These are phyloP conservation scores for Drosophila nasuta DNA, from an alignment of 1,140 invertebrate species.

Conservation along the genomic window DNA sequence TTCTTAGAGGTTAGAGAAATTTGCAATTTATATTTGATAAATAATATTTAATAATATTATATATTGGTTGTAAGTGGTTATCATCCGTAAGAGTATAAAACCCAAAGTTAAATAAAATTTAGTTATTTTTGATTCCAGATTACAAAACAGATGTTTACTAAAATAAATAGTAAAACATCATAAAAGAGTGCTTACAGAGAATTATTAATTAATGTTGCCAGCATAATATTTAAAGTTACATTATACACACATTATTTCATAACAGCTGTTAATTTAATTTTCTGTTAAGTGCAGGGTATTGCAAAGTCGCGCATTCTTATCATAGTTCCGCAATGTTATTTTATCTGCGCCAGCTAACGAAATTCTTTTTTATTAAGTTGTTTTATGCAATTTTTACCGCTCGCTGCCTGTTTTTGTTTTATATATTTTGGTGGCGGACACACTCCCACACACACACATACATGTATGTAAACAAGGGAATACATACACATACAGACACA, in stretches of 20 bases:
- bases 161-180: too few species aligned
- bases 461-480: neutral
- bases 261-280: too few species aligned
- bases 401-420: slow-evolving; percentile 39
- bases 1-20: too few species aligned
- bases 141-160: too few species aligned
- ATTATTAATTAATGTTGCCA: too few species aligned
- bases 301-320: neutral
- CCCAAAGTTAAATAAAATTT: too few species aligned
- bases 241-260: neutral
- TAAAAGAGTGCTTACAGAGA: too few species aligned
- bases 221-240: neutral
- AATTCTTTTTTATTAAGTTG: slow-evolving; percentile 28
- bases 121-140: too few species aligned
- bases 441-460: neutral
- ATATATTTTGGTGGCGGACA: slow-evolving; percentile 45
- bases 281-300: neutral
- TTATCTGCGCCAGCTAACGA: neutral
- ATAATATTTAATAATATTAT: too few species aligned
- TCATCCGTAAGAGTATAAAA: too few species aligned
- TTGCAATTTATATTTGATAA: too few species aligned
- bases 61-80: too few species aligned
- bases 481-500: neutral
- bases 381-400: slow-evolving; percentile 34
- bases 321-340: neutral